Percentiles rank a stretch among this genome's conserved stretches.
Evolutionary conservation across 1,140 invertebrate species (phyloP).

Genomic region (Lucilia sericata): DNA sequence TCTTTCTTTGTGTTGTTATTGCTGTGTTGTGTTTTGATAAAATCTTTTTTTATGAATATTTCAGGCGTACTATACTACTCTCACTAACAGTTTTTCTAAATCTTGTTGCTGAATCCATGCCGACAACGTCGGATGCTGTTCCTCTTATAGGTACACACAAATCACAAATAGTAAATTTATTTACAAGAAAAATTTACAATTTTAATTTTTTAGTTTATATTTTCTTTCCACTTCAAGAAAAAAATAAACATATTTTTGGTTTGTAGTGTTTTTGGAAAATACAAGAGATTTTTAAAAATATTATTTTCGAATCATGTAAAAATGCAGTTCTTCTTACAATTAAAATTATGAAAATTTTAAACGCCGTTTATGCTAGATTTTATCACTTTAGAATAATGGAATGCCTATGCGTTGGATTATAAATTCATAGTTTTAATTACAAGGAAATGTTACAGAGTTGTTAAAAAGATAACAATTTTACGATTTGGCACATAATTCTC

Average conservation of each 20-base stretch:
- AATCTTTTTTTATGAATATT: constrained; percentile 61
- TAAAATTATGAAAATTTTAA: background rate
- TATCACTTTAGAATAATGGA: background rate
- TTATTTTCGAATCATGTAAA: background rate
- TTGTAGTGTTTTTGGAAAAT: background rate
- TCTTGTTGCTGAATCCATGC: constrained; percentile 93
- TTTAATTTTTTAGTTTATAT: background rate
- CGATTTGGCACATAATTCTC: no score
- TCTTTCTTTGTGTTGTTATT: constrained; percentile 55
- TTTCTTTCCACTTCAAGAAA: background rate
- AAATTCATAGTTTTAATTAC: no score
- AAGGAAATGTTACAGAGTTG: no score
- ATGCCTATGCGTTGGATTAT: background rate
- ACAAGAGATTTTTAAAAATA: background rate
- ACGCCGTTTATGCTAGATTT: background rate
- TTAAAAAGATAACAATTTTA: no score
- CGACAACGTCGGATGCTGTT: constrained; percentile 90
- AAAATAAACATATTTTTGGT: background rate
- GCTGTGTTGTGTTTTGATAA: constrained; percentile 51
- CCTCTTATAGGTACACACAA: constrained; percentile 74
- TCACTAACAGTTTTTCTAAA: constrained; percentile 98
- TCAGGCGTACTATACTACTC: constrained; percentile 98
- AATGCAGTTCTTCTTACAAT: no score
- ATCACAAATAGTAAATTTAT: constrained; percentile 52
- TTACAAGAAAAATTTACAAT: constrained; percentile 18